Conservation (phyloP, 2,888 invertebrate species). For the Amblyteles armatorius region DNA sequence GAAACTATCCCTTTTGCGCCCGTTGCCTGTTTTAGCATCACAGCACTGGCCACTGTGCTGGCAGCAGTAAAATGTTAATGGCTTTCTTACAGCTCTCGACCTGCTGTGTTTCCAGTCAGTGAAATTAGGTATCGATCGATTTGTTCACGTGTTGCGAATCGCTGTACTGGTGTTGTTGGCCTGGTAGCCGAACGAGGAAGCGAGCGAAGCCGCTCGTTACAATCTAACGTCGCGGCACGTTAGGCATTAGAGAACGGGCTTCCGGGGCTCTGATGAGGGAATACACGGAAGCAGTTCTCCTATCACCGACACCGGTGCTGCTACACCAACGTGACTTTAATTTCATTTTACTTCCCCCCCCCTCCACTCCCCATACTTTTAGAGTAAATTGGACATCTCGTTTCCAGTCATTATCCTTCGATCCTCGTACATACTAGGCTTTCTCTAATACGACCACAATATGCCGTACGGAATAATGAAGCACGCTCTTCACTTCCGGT, state of each 20-base stretch:
- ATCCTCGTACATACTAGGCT: slow-evolving; percentile 24
- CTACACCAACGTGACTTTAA: slow-evolving; percentile 40
- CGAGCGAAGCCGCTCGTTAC: slow-evolving; percentile 39
- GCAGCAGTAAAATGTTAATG: slow-evolving; percentile 16
- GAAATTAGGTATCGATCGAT: slow-evolving; percentile 59
- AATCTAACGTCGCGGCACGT: slow-evolving; percentile 40
- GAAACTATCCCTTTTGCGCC: too few relatives aligned
- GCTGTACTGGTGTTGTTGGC: slow-evolving; percentile 10
- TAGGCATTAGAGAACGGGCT: slow-evolving; percentile 43
- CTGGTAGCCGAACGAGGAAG: not conserved
- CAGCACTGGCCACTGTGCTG: not conserved
- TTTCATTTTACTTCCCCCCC: slow-evolving; percentile 24
- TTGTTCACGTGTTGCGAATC: slow-evolving; percentile 45
- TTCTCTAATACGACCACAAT: slow-evolving; percentile 33
- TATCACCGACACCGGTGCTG: slow-evolving; percentile 23
- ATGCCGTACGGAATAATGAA: not conserved
- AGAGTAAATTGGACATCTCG: slow-evolving; percentile 50
- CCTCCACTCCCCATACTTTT: not conserved
- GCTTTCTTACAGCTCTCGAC: slow-evolving; percentile 14
- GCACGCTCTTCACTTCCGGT: too few relatives aligned
- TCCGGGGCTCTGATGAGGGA: slow-evolving; percentile 47
- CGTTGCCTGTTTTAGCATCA: not conserved
- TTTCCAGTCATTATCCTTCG: slow-evolving; percentile 48
- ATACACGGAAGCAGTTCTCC: slow-evolving; percentile 24
- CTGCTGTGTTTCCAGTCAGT: slow-evolving; percentile 42